Percentiles rank a stretch among this genome's conserved stretches.
Conservation (phyloP, 2,888 invertebrate species). For the Ryuthela nishihirai region DNA sequence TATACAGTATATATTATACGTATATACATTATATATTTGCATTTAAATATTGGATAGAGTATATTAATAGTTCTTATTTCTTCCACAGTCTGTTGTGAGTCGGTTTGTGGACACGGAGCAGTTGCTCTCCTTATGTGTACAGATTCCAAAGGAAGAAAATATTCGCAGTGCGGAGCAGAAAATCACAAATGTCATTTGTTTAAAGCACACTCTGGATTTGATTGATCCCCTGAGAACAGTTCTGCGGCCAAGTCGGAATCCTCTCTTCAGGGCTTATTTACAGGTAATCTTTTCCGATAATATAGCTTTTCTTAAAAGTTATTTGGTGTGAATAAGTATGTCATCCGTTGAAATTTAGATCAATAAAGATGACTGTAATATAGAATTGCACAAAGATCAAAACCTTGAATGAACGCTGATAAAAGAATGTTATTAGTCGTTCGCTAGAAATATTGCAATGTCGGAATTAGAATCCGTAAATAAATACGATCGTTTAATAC, state of each 20-base stretch:
- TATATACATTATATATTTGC: neutral
- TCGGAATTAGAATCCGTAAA: too few species aligned
- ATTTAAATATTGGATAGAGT: neutral
- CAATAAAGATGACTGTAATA: too few species aligned
- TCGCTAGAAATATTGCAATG: too few species aligned
- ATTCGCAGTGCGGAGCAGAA: conserved; percentile 65
- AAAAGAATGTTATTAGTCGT: too few species aligned
- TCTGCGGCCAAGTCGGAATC: conserved; percentile 57
- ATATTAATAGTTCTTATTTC: neutral
- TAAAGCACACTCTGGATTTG: conserved; percentile 72
- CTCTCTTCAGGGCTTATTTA: conserved; percentile 58
- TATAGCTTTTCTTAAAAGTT: too few species aligned
- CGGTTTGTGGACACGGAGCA: conserved; percentile 73
- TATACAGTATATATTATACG: neutral
- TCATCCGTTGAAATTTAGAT: too few species aligned
- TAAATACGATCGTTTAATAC: too few species aligned
- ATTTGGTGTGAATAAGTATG: too few species aligned
- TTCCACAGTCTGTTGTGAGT: conserved; percentile 52
- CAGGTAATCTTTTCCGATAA: too few species aligned
- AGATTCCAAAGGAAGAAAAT: conserved; percentile 55
- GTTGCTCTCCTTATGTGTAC: conserved; percentile 62
- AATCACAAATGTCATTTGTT: conserved; percentile 68
- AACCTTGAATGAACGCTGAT: too few species aligned
- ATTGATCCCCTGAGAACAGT: conserved; percentile 63
- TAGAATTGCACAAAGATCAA: too few species aligned